These are phyloP conservation scores for Paradisaea rubra DNA, from an alignment of 2,113 vertebrate genomes.

Conservation along the genomic window DNA sequence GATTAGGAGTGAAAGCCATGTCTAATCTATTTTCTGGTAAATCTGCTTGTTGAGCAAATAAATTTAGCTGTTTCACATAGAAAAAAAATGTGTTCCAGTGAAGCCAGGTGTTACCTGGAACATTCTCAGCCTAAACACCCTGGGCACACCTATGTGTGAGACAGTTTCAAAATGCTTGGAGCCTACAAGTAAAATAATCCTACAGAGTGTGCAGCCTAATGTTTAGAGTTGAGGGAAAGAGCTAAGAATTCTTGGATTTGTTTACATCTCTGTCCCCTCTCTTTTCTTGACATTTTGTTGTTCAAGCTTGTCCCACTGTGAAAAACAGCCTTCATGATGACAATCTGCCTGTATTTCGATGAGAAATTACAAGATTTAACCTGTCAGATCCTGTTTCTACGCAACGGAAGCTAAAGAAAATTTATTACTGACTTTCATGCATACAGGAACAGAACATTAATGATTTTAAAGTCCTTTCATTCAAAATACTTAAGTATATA, in stretches of 20 bases:
- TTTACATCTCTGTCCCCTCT: neutral
- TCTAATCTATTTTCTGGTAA: constrained; percentile 43
- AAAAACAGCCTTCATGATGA: neutral
- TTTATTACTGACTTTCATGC: neutral
- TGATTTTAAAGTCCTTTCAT: neutral
- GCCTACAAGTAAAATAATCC: neutral
- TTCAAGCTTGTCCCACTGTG: neutral
- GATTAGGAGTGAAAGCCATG: constrained; percentile 44
- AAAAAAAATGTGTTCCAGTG: neutral
- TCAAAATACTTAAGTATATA: neutral
- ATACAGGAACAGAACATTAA: neutral
- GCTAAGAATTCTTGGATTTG: neutral
- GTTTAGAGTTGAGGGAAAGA: neutral
- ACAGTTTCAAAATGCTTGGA: neutral
- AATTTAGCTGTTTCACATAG: neutral
- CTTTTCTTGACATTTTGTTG: neutral
- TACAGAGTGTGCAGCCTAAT: neutral
- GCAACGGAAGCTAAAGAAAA: neutral
- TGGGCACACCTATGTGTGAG: neutral
- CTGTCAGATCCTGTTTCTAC: neutral
- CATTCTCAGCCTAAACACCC: neutral
- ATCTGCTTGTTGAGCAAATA: constrained; percentile 30
- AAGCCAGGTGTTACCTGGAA: neutral
- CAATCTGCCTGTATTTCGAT: neutral
- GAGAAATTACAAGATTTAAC: neutral